phyloP scores from a whole-genome alignment of 1,140 invertebrate species.

The Epicauta chinensis region DNA sequence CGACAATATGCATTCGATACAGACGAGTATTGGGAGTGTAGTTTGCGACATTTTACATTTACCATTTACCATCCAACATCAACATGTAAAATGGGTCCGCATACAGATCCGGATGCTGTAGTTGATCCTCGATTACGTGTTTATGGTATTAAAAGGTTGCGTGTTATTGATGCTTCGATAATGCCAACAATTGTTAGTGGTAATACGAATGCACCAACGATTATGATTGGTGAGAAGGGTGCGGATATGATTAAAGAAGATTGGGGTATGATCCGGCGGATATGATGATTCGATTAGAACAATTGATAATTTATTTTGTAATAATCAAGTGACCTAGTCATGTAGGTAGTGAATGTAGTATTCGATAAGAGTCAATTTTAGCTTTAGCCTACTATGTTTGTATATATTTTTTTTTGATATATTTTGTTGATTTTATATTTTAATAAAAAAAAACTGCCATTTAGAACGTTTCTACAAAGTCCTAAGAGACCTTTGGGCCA shows the following conservation, averaged over 20 bases:
- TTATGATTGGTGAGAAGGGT: slow-evolving; percentile 63
- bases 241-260: slow-evolving; percentile 59
- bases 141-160: slow-evolving; percentile 49
- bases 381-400: no score
- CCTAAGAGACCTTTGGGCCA: no score
- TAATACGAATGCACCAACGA: slow-evolving; percentile 58
- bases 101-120: slow-evolving; percentile 65
- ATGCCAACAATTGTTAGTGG: slow-evolving; percentile 60
- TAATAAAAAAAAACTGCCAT: no score
- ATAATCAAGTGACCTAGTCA: neutral
- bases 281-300: slow-evolving; percentile 1
- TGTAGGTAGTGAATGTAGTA: no score
- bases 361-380: no score
- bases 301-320: no score
- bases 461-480: no score
- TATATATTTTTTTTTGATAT: no score
- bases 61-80: slow-evolving; percentile 82
- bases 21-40: slow-evolving; percentile 83
- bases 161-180: slow-evolving; percentile 58
- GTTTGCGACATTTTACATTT: slow-evolving; percentile 72
- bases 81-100: slow-evolving; percentile 83
- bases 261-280: slow-evolving; percentile 45
- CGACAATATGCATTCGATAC: slow-evolving; percentile 62
- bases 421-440: no score
- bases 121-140: slow-evolving; percentile 62